These are phyloP conservation scores for Pyrgilauda ruficollis DNA, from an alignment of 2,113 vertebrate genomes.

Conservation along the genomic window DNA sequence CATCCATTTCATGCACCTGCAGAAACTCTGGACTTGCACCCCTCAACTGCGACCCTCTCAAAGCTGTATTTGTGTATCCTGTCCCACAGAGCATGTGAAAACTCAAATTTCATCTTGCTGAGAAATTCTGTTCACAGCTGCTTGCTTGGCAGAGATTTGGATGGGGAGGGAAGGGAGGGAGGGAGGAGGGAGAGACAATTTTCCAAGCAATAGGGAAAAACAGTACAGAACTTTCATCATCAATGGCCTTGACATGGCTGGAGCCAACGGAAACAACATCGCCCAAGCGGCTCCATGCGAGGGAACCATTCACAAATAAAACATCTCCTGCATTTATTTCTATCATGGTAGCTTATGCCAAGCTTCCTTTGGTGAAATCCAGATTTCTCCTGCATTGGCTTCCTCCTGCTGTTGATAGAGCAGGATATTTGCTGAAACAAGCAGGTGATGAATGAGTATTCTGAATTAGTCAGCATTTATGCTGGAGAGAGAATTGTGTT, in stretches of 20 bases:
- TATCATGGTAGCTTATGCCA: neutral
- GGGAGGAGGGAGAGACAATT: neutral
- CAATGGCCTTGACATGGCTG: slow-evolving; percentile 45
- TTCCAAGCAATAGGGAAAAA: slow-evolving; percentile 52
- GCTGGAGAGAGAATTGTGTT: neutral
- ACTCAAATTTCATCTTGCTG: neutral
- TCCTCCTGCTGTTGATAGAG: slow-evolving; percentile 37
- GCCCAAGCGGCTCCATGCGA: neutral
- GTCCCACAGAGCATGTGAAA: neutral
- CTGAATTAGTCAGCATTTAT: neutral
- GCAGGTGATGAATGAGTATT: neutral
- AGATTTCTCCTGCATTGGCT: neutral
- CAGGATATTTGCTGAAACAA: slow-evolving; percentile 35
- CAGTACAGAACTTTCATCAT: slow-evolving; percentile 53
- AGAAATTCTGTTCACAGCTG: slow-evolving; percentile 56
- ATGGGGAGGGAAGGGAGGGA: neutral
- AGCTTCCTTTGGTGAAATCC: slow-evolving; percentile 26
- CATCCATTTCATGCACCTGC: neutral
- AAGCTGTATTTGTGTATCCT: neutral
- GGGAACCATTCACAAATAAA: slow-evolving; percentile 15
- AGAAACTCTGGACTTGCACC: neutral
- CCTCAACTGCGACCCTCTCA: neutral
- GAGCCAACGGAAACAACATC: slow-evolving; percentile 39
- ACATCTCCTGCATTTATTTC: slow-evolving; percentile 14
- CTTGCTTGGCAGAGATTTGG: slow-evolving; percentile 39